Base-by-base conservation (phyloP, 2,113 vertebrate genomes). In the Scalopus aquaticus region DNA sequence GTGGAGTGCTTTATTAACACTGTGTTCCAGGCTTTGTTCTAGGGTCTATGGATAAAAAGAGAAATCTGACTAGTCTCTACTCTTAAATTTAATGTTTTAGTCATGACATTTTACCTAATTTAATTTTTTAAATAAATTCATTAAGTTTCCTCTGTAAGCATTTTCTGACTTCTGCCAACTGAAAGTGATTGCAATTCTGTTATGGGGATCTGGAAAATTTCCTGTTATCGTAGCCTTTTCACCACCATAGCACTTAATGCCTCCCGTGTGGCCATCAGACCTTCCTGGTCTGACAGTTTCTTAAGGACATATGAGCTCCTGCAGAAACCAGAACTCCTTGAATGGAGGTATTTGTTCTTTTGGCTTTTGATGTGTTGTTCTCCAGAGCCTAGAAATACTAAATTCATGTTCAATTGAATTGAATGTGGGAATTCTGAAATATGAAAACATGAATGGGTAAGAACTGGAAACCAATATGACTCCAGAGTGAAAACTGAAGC, bases 171-270 rank as follows among this genome's bases (percentile, higher is more conserved):
- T 8, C 13, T 94, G n/a, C 49, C 44, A 87, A 76, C 37, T 90
- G 72, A 58, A 65, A 77, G 26, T 65, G 19, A 83, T 49, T 87
- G 83, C 56, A 32, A 15, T 70, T 90, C 51, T 87, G 32, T 92
- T 89, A 46, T 22, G 35, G 37, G 64, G 60, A 69, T 76, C 81
- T 95, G 88, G 76, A 82, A 69, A 82, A 17, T 80, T 76, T 83
- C 70, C 44, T 95, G 88, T 94, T 95, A 94, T 88, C 65, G 30
- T 56, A 84, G 88, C 85, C 93, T 96, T 96, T 94, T 90, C 77
- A 87, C 82, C 81, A 90, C 42, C 0, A 0, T 5, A 51, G 37
- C 12, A 24, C 30, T 83, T 80, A 65, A 92, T 76, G 39, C 15
- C 13, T 95, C 91, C 88, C 85, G 44, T 74, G 76, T 74, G 93